Evolutionary conservation across 2,113 vertebrate genomes (phyloP).

Genomic region (Mobula birostris): DNA sequence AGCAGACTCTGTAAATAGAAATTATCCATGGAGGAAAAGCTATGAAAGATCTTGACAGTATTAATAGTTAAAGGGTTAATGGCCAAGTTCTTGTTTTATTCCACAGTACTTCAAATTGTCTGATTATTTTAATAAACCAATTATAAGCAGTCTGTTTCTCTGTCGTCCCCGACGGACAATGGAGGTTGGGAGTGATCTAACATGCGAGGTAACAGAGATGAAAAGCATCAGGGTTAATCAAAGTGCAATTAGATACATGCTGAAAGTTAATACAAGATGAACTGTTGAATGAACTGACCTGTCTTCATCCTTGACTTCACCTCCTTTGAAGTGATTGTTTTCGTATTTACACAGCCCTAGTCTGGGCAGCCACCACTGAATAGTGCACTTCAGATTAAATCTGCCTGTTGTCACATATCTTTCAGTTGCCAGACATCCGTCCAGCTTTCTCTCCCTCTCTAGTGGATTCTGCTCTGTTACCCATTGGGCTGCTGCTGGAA

Average conservation of each 20-base stretch:
- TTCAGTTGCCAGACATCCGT: neutral
- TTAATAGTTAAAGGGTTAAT: neutral
- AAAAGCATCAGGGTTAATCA: conserved; percentile 18
- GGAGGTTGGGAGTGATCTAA: neutral
- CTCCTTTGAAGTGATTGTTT: conserved; percentile 29
- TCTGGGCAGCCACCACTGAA: conserved; percentile 20
- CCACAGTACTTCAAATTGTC: neutral
- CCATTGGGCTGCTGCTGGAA: neutral
- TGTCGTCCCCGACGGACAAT: neutral
- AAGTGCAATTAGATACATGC: conserved; percentile 7
- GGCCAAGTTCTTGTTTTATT: neutral
- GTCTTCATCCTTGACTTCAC: neutral
- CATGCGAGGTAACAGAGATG: conserved; percentile 2
- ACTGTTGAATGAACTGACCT: neutral
- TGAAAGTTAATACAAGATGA: conserved; percentile 8
- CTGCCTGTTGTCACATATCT: conserved; percentile 9
- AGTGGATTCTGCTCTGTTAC: neutral
- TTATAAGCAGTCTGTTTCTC: neutral
- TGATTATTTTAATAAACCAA: neutral
- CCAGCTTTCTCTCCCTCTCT: neutral
- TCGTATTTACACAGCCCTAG: conserved; percentile 11
- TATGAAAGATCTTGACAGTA: neutral
- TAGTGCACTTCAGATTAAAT: conserved; percentile 19
- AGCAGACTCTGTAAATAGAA: too few species aligned
- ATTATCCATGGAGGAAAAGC: neutral